Conservation (phyloP, 2,113 vertebrate genomes). For the Eublepharis macularius region DNA sequence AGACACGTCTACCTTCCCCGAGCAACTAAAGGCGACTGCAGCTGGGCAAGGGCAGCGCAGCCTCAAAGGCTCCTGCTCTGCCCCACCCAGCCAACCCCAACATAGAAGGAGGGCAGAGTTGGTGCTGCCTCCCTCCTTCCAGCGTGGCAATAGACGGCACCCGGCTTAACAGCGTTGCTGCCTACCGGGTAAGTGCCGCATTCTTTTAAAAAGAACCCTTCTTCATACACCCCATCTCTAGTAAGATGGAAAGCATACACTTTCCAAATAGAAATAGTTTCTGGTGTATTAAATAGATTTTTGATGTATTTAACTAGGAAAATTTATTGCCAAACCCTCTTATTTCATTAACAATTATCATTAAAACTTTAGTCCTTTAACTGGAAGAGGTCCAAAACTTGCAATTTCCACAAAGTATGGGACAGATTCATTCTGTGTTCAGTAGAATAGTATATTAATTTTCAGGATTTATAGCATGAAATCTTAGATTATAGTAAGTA, state of each 20-base stretch:
- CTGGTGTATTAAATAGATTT: background rate
- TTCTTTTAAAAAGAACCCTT: background rate
- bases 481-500: conserved; percentile 68
- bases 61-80: no score
- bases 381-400: conserved; percentile 70
- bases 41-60: no score
- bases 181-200: no score
- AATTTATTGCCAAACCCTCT: conserved; percentile 56
- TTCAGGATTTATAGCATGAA: conserved; percentile 74
- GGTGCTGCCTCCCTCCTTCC: no score
- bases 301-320: conserved; percentile 16
- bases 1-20: no score
- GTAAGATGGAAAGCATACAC: background rate
- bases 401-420: conserved; percentile 60
- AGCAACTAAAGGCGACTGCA: no score
- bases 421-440: conserved; percentile 69
- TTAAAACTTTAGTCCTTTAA: conserved; percentile 65
- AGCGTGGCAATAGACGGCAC: no score
- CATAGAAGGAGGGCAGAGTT: no score
- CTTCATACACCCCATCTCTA: background rate
- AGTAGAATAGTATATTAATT: conserved; percentile 76
- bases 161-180: no score
- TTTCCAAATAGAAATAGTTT: background rate
- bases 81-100: no score
- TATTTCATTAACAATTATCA: conserved; percentile 69